These are phyloP conservation scores for Platygyra sinensis DNA, from an alignment of 64 coral and sea anemone species.

Conservation along the genomic window DNA sequence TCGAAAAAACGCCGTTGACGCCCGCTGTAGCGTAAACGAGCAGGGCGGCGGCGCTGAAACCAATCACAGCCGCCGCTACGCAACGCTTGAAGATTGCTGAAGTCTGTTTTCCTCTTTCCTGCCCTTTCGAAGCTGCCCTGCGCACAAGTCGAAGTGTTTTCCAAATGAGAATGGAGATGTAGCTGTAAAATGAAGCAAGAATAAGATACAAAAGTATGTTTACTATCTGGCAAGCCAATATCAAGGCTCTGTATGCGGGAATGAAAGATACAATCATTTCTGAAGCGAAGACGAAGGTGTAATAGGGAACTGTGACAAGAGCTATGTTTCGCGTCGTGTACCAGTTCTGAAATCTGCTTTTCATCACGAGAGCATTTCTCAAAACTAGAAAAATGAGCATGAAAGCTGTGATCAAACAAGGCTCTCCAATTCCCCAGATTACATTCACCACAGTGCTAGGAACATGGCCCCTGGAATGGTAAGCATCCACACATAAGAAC, in stretches of 20 bases:
- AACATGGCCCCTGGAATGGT: no score
- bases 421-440: no score
- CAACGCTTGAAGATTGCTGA: constrained; percentile 41
- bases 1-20: constrained; percentile 61
- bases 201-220: constrained; percentile 12
- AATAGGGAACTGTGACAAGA: constrained; percentile 43
- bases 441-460: no score
- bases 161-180: constrained; percentile 30
- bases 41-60: not conserved
- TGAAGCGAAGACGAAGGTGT: constrained; percentile 34
- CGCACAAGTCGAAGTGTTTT: constrained; percentile 10
- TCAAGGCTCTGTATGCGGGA: constrained; percentile 13
- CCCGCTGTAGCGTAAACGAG: constrained; percentile 40
- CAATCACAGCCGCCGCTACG: constrained; percentile 8
- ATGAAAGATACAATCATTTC: constrained; percentile 29
- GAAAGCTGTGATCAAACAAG: no score
- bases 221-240: constrained; percentile 43
- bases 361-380: no score
- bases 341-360: no score
- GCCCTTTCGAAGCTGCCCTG: not conserved
- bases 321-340: constrained; percentile 56
- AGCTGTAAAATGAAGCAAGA: constrained; percentile 14
- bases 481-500: no score
- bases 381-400: no score
- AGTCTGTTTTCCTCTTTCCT: not conserved